These are phyloP conservation scores for Dolichotis patagonum DNA, from an alignment of 2,113 vertebrate species.

Conservation along the genomic window DNA sequence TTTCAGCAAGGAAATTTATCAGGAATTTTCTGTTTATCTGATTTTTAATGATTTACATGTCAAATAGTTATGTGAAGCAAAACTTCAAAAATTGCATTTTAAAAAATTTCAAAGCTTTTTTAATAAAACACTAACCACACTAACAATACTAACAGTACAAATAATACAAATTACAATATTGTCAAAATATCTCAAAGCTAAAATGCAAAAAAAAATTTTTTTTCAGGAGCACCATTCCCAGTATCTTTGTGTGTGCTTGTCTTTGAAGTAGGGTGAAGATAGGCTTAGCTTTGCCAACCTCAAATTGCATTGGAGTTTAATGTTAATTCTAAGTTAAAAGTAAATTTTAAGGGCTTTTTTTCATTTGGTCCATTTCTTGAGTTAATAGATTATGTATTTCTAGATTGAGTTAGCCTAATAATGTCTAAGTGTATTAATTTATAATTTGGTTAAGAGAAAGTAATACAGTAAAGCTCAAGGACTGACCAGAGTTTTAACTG, in stretches of 20 bases:
- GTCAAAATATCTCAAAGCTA: constrained; percentile 56
- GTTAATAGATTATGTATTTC: constrained; percentile 51
- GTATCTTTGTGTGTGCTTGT: constrained; percentile 2
- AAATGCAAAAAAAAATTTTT: constrained; percentile 61
- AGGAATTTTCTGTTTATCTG: constrained; percentile 50
- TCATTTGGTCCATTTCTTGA: constrained; percentile 44
- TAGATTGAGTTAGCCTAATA: constrained; percentile 50
- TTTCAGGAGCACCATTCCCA: not conserved
- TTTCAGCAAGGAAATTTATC: constrained; percentile 59
- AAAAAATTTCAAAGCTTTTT: not conserved
- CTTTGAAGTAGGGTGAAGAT: constrained; percentile 25
- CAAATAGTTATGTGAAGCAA: constrained; percentile 51
- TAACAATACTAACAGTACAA: constrained; percentile 18
- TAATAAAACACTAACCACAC: constrained; percentile 43
- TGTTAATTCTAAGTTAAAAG: constrained; percentile 39
- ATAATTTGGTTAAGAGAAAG: constrained; percentile 36
- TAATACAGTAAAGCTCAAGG: constrained; percentile 14
- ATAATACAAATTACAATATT: constrained; percentile 14
- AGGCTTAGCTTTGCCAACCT: constrained; percentile 42
- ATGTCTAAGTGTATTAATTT: constrained; percentile 32
- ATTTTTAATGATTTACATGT: constrained; percentile 40
- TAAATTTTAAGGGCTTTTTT: constrained; percentile 49
- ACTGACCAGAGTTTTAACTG: not conserved
- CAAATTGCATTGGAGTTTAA: not conserved
- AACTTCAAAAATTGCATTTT: constrained; percentile 45